These are phyloP conservation scores for Erannis defoliaria DNA, from an alignment of 2,888 invertebrate species.

Conservation along the genomic window DNA sequence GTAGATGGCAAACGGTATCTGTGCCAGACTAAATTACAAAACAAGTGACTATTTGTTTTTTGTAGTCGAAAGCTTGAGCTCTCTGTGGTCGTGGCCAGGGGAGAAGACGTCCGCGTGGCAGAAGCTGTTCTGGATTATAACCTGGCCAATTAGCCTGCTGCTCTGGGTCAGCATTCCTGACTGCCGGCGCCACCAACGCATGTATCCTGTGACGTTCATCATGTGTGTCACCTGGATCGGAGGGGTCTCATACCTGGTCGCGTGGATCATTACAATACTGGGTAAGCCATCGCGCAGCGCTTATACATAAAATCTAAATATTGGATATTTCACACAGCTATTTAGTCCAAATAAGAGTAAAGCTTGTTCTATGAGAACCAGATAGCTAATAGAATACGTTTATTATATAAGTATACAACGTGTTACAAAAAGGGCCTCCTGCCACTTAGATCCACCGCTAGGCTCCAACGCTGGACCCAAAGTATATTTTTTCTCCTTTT, in stretches of 20 bases:
- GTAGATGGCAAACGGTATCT: too few species aligned
- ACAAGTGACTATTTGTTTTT: background rate
- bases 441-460: too few species aligned
- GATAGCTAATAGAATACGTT: too few species aligned
- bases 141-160: slow-evolving; percentile 91
- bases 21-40: background rate
- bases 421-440: too few species aligned
- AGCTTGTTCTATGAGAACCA: too few species aligned
- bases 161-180: slow-evolving; percentile 93
- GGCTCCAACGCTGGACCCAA: too few species aligned
- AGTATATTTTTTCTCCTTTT: too few species aligned
- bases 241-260: slow-evolving; percentile 92
- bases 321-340: too few species aligned
- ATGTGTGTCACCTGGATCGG: slow-evolving; percentile 95
- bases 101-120: slow-evolving; percentile 71
- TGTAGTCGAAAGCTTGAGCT: slow-evolving; percentile 62
- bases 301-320: too few species aligned
- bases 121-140: slow-evolving; percentile 87
- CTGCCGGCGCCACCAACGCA: slow-evolving; percentile 87
- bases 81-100: slow-evolving; percentile 87
- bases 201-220: slow-evolving; percentile 90
- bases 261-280: slow-evolving; percentile 94
- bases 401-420: too few species aligned
- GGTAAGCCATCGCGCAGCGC: too few species aligned
- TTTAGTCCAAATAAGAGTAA: too few species aligned